Percentiles rank a stretch among this genome's conserved stretches.
Evolutionary conservation across 2,797 vertebrate genomes (phyloP).

Genomic region (Adrianichthys oophorus): DNA sequence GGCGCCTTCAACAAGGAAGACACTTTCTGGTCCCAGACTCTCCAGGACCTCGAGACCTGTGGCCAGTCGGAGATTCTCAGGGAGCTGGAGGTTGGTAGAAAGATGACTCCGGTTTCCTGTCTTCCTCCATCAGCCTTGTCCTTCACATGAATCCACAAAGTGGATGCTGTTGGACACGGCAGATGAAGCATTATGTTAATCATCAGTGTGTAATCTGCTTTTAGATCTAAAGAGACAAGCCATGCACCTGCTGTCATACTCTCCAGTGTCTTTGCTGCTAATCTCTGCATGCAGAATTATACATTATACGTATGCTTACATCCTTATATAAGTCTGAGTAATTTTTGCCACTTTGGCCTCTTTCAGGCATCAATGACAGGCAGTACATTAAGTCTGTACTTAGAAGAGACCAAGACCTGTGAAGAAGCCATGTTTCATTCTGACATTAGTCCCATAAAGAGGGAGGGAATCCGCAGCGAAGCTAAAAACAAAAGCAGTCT

Average conservation of each 20-base stretch:
- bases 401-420: constrained; percentile 79
- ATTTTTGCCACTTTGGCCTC: constrained; percentile 8
- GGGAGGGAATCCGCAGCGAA: constrained; percentile 29
- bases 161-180: constrained; percentile 45
- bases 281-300: constrained; percentile 13
- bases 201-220: constrained; percentile 65
- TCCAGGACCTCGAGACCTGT: constrained; percentile 97
- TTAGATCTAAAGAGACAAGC: constrained; percentile 62
- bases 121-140: constrained; percentile 45
- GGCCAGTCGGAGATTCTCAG: constrained; percentile 97
- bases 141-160: constrained; percentile 74
- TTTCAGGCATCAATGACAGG: constrained; percentile 93
- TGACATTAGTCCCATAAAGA: constrained; percentile 57
- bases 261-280: constrained; percentile 25
- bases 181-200: constrained; percentile 68
- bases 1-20: constrained; percentile 86
- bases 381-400: constrained; percentile 84
- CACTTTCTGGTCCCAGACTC: constrained; percentile 95
- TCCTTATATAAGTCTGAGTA: background rate
- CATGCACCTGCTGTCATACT: constrained; percentile 50
- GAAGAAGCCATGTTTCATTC: constrained; percentile 64
- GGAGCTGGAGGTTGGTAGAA: constrained; percentile 90
- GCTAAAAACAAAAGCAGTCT: constrained; percentile 41
- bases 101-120: background rate
- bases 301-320: constrained; percentile 3